A percentile compares a stretch with the other conserved stretches of the same genome.
These are phyloP conservation scores for Nasalis larvatus DNA, from an alignment of 2,113 vertebrate species.

Conservation along the genomic window DNA sequence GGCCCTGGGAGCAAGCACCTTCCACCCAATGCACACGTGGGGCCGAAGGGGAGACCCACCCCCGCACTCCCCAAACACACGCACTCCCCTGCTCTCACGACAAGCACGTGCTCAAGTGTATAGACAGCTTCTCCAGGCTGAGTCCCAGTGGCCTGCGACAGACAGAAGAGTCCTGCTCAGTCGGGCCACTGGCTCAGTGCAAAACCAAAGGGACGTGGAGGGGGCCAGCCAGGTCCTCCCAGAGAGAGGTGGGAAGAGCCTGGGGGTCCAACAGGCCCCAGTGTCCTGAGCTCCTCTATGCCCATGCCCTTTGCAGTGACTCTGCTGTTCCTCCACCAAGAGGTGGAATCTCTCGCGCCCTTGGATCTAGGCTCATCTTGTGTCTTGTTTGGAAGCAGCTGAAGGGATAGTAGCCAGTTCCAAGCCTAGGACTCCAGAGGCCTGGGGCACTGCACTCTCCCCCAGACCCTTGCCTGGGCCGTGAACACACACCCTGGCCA, in stretches of 20 bases:
- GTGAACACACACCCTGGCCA: background rate
- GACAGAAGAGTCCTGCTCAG: rapidly evolving
- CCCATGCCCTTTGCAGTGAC: rapidly evolving
- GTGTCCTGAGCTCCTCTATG: background rate
- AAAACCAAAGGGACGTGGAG: rapidly evolving
- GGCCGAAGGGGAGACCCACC: background rate
- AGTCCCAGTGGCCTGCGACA: background rate
- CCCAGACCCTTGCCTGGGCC: background rate
- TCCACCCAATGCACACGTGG: background rate
- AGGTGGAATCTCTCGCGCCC: background rate
- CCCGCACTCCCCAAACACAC: background rate
- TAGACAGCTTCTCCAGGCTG: background rate
- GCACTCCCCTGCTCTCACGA: rapidly evolving
- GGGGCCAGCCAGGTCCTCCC: rapidly evolving
- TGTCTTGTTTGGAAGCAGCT: background rate
- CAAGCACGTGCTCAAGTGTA: rapidly evolving
- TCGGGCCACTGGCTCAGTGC: background rate
- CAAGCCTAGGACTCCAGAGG: background rate
- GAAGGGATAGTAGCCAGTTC: background rate
- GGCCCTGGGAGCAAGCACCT: background rate
- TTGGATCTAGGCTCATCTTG: background rate
- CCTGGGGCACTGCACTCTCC: background rate
- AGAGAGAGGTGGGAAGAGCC: background rate
- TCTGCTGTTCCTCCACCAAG: background rate
- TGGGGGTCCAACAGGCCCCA: background rate